These are phyloP conservation scores for Platynereis dumerilii DNA, from an alignment of 2,888 invertebrate species.

Conservation along the genomic window DNA sequence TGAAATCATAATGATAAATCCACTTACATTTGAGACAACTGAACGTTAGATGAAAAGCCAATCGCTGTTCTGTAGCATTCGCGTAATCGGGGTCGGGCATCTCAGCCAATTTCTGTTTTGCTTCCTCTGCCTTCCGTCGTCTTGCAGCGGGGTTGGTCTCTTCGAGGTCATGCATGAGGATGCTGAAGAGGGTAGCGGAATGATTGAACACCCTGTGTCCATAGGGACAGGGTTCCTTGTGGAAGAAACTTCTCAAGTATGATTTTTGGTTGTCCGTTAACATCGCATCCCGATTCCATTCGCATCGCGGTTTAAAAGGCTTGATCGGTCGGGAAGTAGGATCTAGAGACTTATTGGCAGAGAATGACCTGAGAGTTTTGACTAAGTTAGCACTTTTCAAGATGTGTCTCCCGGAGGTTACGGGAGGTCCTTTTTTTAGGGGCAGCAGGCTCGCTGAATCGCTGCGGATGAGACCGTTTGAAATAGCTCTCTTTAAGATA, in stretches of 20 bases:
- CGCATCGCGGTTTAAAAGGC: neutral
- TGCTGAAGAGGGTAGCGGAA: slow-evolving; percentile 48
- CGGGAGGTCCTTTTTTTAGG: too few species aligned
- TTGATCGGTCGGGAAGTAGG: too few species aligned
- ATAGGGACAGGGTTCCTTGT: slow-evolving; percentile 41
- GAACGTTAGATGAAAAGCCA: slow-evolving; percentile 54
- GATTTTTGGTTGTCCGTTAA: slow-evolving; percentile 11
- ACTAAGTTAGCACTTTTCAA: too few species aligned
- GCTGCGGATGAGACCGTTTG: too few species aligned
- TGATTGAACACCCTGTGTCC: slow-evolving; percentile 48
- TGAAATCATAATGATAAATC: too few species aligned
- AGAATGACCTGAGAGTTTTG: too few species aligned
- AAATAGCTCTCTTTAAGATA: too few species aligned
- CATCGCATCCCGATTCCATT: slow-evolving; percentile 1
- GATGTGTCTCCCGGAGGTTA: too few species aligned
- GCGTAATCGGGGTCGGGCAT: slow-evolving; percentile 41
- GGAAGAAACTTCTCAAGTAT: slow-evolving; percentile 31
- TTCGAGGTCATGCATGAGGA: slow-evolving; percentile 43
- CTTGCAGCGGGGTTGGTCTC: slow-evolving; percentile 32
- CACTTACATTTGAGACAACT: slow-evolving; percentile 59
- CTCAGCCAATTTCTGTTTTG: slow-evolving; percentile 12
- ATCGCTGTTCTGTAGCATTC: slow-evolving; percentile 49
- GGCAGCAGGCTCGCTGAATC: too few species aligned
- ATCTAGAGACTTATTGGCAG: too few species aligned
- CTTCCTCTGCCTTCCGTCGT: slow-evolving; percentile 31